Evolutionary conservation across 2,888 invertebrate species (phyloP), one percentile per base, ranked within the genome.

Genomic region (Rhingia rostrata): DNA sequence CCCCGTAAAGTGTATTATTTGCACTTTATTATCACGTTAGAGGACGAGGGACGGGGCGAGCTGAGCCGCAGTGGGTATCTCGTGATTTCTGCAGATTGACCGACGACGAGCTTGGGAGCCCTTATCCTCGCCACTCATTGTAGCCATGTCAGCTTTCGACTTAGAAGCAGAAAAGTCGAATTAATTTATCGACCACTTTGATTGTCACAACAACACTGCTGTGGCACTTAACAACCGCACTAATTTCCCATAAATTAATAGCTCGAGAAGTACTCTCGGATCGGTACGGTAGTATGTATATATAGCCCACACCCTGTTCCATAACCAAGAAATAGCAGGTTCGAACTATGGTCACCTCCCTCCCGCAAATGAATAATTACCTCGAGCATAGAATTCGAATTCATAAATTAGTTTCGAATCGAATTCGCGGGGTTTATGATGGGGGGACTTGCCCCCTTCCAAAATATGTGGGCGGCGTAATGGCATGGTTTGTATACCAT

Each of bases 11-110:
- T 90, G 90, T 91, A 90, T 91, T 91, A 91, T 91, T 91, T 91
- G 91, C 91, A 91, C 91, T 90, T 90, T 91, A 91, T 91, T 91
- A 91, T 90, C 91, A 89, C 90, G 90, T 90, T 90, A 90, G 89
- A 87, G 78, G 80, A 66, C 54, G 73, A 69, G 33, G 32, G 22
- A 54, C 22, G 6, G 54, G 58, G 61, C 39, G n/a, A 30, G 6
- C 49, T 39, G 32, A 37, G 12, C 47, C 47, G 32, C 53, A 43
- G 64, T 30, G 32, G 60, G 22, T 22, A 22, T 22, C 22, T 22
- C 43, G 9, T 39, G 41, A 49, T 51, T 45, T 45, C 6, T 60
- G 43, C 22, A 49, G 56, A 43, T 79, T 43, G 58, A 2, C 30
- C 32, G 14, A 22, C 7, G 4, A 37, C 30, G 37, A 43, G 41